These are phyloP conservation scores for Lepidonotus clava DNA, from an alignment of 2,888 invertebrate species.

Conservation along the genomic window DNA sequence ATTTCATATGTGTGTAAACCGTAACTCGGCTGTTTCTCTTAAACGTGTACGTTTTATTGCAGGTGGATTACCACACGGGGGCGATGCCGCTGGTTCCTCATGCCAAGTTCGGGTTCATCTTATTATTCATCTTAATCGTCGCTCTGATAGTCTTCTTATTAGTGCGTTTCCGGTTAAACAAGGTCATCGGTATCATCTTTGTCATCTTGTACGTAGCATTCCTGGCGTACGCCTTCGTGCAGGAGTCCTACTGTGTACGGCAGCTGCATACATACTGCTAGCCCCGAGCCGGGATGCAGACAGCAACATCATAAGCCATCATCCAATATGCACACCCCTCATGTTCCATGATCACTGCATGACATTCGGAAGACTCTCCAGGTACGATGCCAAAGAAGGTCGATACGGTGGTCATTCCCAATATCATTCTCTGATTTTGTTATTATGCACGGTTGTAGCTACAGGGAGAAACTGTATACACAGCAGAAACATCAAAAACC, in stretches of 20 bases:
- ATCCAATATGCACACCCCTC: neutral
- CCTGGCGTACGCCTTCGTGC: conserved; percentile 67
- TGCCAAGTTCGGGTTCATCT: conserved; percentile 68
- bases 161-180: conserved; percentile 64
- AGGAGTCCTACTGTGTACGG: conserved; percentile 60
- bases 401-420: too few relatives aligned
- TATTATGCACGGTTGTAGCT: too few relatives aligned
- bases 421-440: too few relatives aligned
- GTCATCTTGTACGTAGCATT: conserved; percentile 65
- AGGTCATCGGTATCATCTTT: conserved; percentile 64
- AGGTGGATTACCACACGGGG: conserved; percentile 61
- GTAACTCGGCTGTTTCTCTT: too few relatives aligned
- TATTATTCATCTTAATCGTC: conserved; percentile 65
- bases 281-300: neutral
- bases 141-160: conserved; percentile 62
- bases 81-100: conserved; percentile 66
- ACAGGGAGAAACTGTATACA: too few relatives aligned
- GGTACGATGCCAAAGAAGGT: too few relatives aligned
- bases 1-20: too few relatives aligned
- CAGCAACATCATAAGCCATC: neutral
- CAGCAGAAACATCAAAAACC: too few relatives aligned
- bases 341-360: conserved; percentile 3
- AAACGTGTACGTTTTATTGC: too few relatives aligned
- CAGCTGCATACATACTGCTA: conserved; percentile 59
- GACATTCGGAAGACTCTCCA: too few relatives aligned